Base-by-base conservation (phyloP, 2,888 invertebrate genomes). In the Neuroscelio doddi region DNA sequence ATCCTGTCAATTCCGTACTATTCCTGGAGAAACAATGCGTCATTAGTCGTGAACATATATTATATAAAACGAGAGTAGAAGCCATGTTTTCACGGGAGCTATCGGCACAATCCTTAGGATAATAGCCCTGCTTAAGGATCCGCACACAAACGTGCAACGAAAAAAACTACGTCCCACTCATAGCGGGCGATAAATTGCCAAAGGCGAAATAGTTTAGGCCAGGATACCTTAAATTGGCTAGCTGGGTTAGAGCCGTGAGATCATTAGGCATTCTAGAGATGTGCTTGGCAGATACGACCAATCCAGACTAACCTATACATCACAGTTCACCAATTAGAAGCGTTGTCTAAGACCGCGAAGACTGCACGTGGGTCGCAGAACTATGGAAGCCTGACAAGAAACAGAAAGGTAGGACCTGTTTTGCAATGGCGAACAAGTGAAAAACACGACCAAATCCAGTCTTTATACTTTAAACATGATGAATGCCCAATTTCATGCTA, bases 271-370 rank as follows among this genome's bases (percentile, higher is more conserved):
- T 65, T 68, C 68, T 59, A 51, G 62, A 78, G 80, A 80, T 80
- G 69, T 70, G 72, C 55, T 68, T 64, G 70, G 72, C 64, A 79
- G 80, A 80, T 80, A 80, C 70, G 53, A 68, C 62, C 63, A 69
- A 72, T 73, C 53, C 66, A 61, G 66, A 62, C 69, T 57, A 58
- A 69, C 70, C 80, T 73, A 80, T 79, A 76, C 70, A 79, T 80
- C 77, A 79, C 75, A 30, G 52, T 68, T 73, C 73, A 79, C 79
- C 80, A 80, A 80, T 80, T 80, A 80, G 77, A 73, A 70, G 69
- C 59, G 45, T 66, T 36, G 36, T 57, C 59, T 55, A 59, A 59
- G 64, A 32, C 32, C 21, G 12, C 15, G 38, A 8, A 38, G 16
- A 16, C 3, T 16, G 14, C 27, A 44, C 27, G 44, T 44, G 44